Conservation (phyloP, 1,140 invertebrate genomes). For the Drosophila serrata region DNA sequence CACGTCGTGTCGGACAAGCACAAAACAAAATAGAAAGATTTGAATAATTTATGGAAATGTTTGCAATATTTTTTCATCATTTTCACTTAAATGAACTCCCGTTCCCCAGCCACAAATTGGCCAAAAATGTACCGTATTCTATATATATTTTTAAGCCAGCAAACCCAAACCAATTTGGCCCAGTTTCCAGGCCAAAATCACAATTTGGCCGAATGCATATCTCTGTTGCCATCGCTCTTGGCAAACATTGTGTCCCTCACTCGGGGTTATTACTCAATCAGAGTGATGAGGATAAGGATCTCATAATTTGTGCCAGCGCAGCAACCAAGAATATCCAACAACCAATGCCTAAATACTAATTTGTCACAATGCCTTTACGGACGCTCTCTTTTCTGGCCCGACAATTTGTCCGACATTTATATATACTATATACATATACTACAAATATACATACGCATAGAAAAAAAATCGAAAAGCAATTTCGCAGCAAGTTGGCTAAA, state of each 20-base stretch:
- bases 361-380: constrained; percentile 72
- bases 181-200: constrained; percentile 24
- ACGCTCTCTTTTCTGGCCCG: neutral
- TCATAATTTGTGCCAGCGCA: constrained; percentile 65
- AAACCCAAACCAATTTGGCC: constrained; percentile 19
- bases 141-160: neutral
- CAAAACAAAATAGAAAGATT: neutral
- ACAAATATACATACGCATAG: constrained; percentile 1
- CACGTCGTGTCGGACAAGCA: neutral
- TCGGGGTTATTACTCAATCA: constrained; percentile 49
- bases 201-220: constrained; percentile 7
- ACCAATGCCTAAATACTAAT: constrained; percentile 66
- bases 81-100: neutral
- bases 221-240: constrained; percentile 11
- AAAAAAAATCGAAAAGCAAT: constrained; percentile 84
- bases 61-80: neutral
- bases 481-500: constrained; percentile 73
- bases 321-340: constrained; percentile 36
- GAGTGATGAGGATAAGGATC: constrained; percentile 51
- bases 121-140: constrained; percentile 8
- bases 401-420: constrained; percentile 65
- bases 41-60: constrained; percentile 4
- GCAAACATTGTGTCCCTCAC: constrained; percentile 18
- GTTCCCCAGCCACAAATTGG: neutral
- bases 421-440: neutral